phyloP scores from a whole-genome alignment of 2,888 invertebrate species.

The Netelia virgata region DNA sequence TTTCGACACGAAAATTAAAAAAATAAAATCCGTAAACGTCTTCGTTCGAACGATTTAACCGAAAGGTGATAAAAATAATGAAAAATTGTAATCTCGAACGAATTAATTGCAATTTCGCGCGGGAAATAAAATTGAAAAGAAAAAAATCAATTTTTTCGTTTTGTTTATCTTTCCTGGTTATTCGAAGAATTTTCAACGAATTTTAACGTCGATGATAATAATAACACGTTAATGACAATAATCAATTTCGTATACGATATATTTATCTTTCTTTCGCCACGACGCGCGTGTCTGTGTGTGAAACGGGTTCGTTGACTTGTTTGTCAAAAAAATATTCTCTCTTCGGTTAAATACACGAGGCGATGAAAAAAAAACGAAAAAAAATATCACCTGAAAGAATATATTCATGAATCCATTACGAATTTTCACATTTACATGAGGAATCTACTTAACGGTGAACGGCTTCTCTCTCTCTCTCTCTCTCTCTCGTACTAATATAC shows the following conservation, averaged over 20 bases:
- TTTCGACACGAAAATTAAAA: no score
- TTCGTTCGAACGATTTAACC: no score
- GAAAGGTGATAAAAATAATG: no score
- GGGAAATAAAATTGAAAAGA: no score
- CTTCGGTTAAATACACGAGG: neutral
- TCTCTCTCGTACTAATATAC: slow-evolving; percentile 23
- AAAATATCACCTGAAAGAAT: slow-evolving; percentile 46
- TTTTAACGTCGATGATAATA: neutral
- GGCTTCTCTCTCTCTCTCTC: slow-evolving; percentile 5
- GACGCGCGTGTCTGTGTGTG: neutral
- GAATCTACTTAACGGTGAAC: slow-evolving; percentile 57
- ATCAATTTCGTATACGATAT: neutral
- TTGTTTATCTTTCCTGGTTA: neutral
- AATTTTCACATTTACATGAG: slow-evolving; percentile 66
- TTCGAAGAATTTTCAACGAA: neutral
- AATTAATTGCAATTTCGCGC: no score
- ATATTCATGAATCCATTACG: slow-evolving; percentile 71
- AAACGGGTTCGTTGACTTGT: neutral
- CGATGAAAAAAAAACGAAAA: neutral
- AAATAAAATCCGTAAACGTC: no score
- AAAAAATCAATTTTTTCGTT: no score
- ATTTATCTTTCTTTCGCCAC: no score
- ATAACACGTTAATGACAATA: neutral
- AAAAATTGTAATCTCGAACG: no score
- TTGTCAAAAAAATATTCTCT: slow-evolving; percentile 25